A percentile compares a stretch with the other conserved stretches of the same genome.
Evolutionary conservation across 1,140 invertebrate species (phyloP).

Genomic region (Drosophila persimilis): DNA sequence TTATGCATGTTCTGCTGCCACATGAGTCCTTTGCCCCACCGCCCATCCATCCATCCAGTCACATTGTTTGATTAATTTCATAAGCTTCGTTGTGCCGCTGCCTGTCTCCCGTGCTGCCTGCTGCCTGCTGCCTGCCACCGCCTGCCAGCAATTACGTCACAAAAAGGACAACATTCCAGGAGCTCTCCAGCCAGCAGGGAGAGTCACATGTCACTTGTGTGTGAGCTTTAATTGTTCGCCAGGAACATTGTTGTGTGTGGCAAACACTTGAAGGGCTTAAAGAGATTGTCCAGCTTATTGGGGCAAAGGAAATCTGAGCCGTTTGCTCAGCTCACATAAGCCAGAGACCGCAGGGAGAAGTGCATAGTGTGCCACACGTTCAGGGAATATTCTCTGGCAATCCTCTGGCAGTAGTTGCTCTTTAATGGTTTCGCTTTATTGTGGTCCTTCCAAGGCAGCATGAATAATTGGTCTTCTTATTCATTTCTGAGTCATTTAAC

Average conservation of each 20-base stretch:
- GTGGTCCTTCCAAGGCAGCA: too few species aligned
- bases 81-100: constrained; percentile 16
- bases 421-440: too few species aligned
- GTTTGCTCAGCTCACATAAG: too few species aligned
- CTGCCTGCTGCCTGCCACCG: too few species aligned
- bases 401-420: too few species aligned
- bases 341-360: too few species aligned
- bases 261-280: constrained; percentile 17
- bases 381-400: too few species aligned
- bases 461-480: too few species aligned
- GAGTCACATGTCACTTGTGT: constrained; percentile 9
- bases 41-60: neutral
- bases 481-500: too few species aligned
- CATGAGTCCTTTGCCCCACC: constrained; percentile 23
- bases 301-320: neutral
- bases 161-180: constrained; percentile 44
- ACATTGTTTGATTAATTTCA: constrained; percentile 71
- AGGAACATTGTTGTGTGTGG: constrained; percentile 21
- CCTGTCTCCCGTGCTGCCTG: too few species aligned
- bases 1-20: constrained; percentile 65
- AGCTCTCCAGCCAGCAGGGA: neutral
- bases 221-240: too few species aligned
- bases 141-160: constrained; percentile 17
- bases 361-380: too few species aligned
- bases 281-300: constrained; percentile 8